Conservation (phyloP, 2,113 vertebrate genomes). For the Xenopus borealis region DNA sequence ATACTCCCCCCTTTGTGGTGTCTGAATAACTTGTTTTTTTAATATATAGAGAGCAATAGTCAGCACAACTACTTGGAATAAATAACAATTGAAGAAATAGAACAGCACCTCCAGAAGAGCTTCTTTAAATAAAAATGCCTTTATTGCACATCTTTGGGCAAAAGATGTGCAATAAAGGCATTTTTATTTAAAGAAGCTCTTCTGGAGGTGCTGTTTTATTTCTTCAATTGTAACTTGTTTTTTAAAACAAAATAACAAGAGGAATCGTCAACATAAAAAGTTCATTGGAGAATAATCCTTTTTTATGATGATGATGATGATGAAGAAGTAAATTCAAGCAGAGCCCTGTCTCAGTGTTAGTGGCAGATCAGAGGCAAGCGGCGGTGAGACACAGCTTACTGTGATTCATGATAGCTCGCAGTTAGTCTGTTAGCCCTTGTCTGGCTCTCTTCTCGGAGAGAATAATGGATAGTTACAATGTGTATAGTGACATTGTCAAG, state of each 20-base stretch:
- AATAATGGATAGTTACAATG: conserved; percentile 82
- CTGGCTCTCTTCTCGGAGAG: conserved; percentile 67
- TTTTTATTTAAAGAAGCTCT: too few species aligned
- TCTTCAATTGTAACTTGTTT: too few species aligned
- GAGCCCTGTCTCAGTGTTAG: conserved; percentile 28
- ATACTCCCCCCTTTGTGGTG: too few species aligned
- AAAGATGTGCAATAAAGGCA: too few species aligned
- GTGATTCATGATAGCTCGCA: conserved; percentile 87
- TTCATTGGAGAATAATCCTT: conserved; percentile 8
- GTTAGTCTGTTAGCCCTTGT: conserved; percentile 71
- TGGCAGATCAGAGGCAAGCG: conserved; percentile 65
- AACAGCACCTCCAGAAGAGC: too few species aligned
- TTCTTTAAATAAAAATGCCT: too few species aligned
- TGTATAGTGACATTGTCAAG: conserved; percentile 84
- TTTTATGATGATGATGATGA: conserved; percentile 48
- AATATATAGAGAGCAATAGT: too few species aligned
- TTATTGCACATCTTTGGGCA: too few species aligned
- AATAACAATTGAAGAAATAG: too few species aligned
- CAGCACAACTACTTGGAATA: too few species aligned
- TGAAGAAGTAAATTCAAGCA: conserved; percentile 3
- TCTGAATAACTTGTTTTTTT: too few species aligned
- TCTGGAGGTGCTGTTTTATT: too few species aligned
- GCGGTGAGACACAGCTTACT: conserved; percentile 70
- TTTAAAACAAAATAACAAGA: neutral
- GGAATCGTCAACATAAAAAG: neutral